Evolutionary conservation across 2,797 vertebrate species (phyloP), one percentile per base, ranked within the genome.

Genomic region (Cirrhinus molitorella): DNA sequence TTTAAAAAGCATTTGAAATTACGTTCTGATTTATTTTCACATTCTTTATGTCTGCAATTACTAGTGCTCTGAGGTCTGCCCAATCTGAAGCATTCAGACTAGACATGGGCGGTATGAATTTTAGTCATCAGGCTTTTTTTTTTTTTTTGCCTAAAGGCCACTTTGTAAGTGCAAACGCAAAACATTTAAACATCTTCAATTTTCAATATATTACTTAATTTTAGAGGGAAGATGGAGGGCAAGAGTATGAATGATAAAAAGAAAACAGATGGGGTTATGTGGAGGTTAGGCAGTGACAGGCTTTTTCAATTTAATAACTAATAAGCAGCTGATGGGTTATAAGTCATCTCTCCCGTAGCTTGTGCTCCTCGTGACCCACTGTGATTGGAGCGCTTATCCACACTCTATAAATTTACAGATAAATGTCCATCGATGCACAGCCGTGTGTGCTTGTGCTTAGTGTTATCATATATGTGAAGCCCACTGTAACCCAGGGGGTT

Each of bases 371-470:
- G 19, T 74, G 61, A 74, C 85, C 83, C 51, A 0, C 3, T 81
- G 28, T 80, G 65, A 61, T 67, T 79, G 53, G 45, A 59, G 53
- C 14, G 66, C 81, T 67, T 83, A 61, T 83, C 45, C 73, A 76
- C 84, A 17, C 68, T 72, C 84, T 68, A 75, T 83, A 67, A 83
- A 88, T 86, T 83, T 83, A 81, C 34, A 79, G 75, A 77, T 81
- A 83, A 57, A 79, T 61, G 43, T 23, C 66, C 57, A 28, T 86
- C 65, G 49, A 53, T 55, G 28, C 31, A n/a, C 49, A 28, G 34
- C 25, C 3, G 67, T 73, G 67, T 25, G 6, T 83, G 34, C 57
- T 65, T 75, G 59, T n/a, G 71, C 47, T 85, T 80, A 81, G 79
- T 85, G 79, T 66, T 51, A 63, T 77, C 40, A 40, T 23, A 17